phyloP scores from a whole-genome alignment of 2,797 vertebrate genomes.

The Schizopygopsis pylzovi region DNA sequence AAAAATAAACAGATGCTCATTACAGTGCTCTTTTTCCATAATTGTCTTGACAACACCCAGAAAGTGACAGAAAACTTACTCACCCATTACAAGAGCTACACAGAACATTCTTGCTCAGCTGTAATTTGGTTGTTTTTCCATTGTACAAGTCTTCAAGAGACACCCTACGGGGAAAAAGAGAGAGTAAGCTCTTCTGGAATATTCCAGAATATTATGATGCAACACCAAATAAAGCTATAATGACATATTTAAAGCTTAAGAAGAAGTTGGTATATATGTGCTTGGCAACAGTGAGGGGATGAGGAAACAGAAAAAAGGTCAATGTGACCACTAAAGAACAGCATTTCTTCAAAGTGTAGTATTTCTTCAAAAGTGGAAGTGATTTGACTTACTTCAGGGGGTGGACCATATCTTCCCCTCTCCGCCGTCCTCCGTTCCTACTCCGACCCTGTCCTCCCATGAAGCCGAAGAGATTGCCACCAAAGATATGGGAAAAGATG shows the following conservation, averaged over 20 bases:
- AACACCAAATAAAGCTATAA: not conserved
- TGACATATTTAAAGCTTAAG: not conserved
- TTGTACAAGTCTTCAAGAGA: constrained; percentile 98
- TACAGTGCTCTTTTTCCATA: not conserved
- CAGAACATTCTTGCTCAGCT: constrained; percentile 99
- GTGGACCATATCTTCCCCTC: constrained; percentile 99
- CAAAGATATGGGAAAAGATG: constrained; percentile 99
- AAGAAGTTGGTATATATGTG: too few relatives aligned
- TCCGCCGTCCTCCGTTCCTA: constrained; percentile 93
- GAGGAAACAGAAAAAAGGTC: not conserved
- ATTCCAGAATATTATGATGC: not conserved
- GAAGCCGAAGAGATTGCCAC: constrained; percentile 95
- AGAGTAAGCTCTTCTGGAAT: not conserved
- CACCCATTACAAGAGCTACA: constrained; percentile 97
- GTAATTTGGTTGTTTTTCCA: constrained; percentile 98
- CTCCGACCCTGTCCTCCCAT: constrained; percentile 94
- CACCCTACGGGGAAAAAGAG: constrained; percentile 77
- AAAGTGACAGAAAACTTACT: constrained; percentile 66
- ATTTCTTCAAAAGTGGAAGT: not conserved
- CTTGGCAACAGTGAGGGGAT: not conserved
- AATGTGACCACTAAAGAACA: not conserved
- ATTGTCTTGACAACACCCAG: not conserved
- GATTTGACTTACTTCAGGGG: constrained; percentile 89
- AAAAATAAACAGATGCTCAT: not conserved
- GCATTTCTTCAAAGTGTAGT: not conserved